These are phyloP conservation scores for Centropus bengalensis DNA, from an alignment of 2,113 vertebrate genomes.

Conservation along the genomic window DNA sequence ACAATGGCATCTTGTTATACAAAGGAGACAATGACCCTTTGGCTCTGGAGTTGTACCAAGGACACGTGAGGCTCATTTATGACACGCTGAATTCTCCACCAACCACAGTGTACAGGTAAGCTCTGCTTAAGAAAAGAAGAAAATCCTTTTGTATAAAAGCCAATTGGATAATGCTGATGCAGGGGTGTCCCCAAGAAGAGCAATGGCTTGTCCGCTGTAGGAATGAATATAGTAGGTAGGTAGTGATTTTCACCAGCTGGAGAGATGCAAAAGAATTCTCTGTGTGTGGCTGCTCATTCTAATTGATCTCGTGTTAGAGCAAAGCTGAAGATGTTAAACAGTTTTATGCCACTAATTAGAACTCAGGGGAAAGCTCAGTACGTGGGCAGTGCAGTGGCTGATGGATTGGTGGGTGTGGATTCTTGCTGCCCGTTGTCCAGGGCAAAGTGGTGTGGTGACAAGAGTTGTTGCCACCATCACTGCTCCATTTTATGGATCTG, in stretches of 20 bases:
- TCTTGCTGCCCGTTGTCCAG: background rate
- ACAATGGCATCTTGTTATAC: conserved; percentile 92
- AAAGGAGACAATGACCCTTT: conserved; percentile 95
- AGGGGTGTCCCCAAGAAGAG: background rate
- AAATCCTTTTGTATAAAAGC: background rate
- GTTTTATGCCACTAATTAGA: conserved; percentile 50
- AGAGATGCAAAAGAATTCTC: conserved; percentile 18
- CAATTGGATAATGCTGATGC: background rate
- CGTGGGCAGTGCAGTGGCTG: background rate
- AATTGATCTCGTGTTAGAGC: conserved; percentile 50
- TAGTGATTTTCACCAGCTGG: conserved; percentile 23
- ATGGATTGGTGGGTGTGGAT: background rate
- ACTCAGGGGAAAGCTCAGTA: background rate
- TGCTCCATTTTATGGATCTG: background rate
- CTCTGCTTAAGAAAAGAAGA: background rate
- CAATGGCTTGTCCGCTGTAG: background rate
- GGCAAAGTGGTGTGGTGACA: background rate
- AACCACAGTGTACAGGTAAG: conserved; percentile 93
- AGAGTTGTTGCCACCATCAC: conserved; percentile 21
- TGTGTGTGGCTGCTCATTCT: conserved; percentile 47
- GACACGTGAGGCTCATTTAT: conserved; percentile 93
- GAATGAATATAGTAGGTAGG: background rate
- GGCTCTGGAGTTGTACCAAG: conserved; percentile 95
- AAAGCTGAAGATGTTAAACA: conserved; percentile 39
- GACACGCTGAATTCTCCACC: conserved; percentile 91